Conservation (phyloP, 2,797 vertebrate genomes). For the Gambusia yucatana region DNA sequence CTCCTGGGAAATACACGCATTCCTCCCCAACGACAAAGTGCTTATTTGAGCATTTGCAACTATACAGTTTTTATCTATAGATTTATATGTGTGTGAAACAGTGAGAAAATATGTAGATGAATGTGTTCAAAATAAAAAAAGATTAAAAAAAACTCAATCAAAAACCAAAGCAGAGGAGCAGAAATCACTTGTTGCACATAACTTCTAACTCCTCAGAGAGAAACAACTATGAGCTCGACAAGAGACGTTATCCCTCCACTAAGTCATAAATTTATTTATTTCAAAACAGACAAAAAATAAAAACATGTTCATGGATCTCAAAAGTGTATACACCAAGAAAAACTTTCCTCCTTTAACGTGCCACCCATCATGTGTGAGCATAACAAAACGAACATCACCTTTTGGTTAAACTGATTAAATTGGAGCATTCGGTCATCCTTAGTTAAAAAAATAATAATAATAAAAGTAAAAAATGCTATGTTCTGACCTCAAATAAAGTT, state of each 20-base stretch:
- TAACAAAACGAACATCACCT: not conserved
- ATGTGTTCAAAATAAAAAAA: not conserved
- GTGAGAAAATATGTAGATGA: not conserved
- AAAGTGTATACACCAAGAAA: not conserved
- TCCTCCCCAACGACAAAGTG: slow-evolving; percentile 6
- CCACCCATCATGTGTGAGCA: not conserved
- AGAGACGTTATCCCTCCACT: not conserved
- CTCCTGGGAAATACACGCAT: slow-evolving; percentile 41
- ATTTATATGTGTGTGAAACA: not conserved
- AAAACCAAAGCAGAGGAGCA: not conserved
- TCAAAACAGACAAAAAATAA: too few relatives aligned
- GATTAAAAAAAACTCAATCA: not conserved
- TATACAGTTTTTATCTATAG: slow-evolving; percentile 10
- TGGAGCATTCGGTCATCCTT: not conserved
- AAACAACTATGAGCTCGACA: not conserved
- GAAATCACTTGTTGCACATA: not conserved
- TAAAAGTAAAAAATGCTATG: not conserved
- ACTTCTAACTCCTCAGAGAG: not conserved
- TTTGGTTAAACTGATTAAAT: not conserved
- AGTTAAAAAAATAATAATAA: not conserved
- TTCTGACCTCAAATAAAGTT: not conserved
- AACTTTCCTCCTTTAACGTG: not conserved
- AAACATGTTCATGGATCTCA: not conserved
- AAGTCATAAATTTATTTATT: not conserved
- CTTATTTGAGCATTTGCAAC: not conserved